Evolutionary conservation across 2,113 vertebrate genomes (phyloP), one percentile per base, ranked within the genome.

Genomic region (Notiomystis cincta): DNA sequence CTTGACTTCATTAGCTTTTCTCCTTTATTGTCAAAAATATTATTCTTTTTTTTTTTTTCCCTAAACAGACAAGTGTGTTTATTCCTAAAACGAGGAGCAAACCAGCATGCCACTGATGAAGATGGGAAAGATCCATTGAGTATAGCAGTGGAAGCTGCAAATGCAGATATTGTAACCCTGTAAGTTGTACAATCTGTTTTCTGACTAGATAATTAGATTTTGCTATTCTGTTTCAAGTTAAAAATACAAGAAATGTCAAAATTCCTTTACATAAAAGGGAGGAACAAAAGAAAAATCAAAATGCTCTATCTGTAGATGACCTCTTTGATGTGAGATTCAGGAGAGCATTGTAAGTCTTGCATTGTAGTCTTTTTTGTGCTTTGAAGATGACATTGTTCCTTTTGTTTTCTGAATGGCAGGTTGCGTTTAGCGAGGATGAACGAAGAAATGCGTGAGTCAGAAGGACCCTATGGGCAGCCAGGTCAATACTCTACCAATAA

Each of bases 381-480:
- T 69, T 73, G 35, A 57, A 72, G 60, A 16, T 90, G 66, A 92
- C 30, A 2, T 37, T 88, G 13, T 73, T 71, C 10, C 89, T 31
- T 45, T 75, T 82, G 44, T 84, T 87, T 72, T 92, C 89, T 82
- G 50, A 60, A 91, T 80, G 19, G 14, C 75, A 99, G 99, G 97
- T 97, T 99, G 97, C 99, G 99, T 42, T 97, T 99, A 95, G 99
- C 99, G 76, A 99, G 99, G 98, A 99, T 99, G 99, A 99, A 99
- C 53, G 99, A 99, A 97, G 99, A 99, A 97, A 99, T 99, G 99
- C 98, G 99, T 18, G 99, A 99, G 98, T 98, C 99, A 0, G 99
- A 99, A 98, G 99, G 99, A 76, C 98, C 98, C 77, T 99, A 99
- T 97, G 99, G 98, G 97, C 99, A 99, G 97, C 98, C 99, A 99